phyloP scores from a whole-genome alignment of 2,113 vertebrate genomes.

The Isurus oxyrinchus region DNA sequence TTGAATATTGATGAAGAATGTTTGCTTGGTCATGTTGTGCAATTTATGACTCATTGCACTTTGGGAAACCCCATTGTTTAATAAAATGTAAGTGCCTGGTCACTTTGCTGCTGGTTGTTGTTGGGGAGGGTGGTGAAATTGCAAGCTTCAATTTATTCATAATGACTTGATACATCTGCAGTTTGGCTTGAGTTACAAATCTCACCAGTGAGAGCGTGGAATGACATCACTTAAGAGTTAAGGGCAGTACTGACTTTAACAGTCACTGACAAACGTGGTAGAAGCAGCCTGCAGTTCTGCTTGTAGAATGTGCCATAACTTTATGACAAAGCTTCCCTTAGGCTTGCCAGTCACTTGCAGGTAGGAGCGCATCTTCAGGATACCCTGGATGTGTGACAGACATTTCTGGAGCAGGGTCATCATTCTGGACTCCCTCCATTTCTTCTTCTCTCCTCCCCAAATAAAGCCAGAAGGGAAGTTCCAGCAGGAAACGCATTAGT shows the following conservation, averaged over 20 bases:
- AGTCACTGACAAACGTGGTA: neutral
- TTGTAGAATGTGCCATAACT: neutral
- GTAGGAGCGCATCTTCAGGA: neutral
- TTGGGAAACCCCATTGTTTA: neutral
- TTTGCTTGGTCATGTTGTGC: neutral
- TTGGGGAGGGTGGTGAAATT: neutral
- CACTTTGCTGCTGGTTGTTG: neutral
- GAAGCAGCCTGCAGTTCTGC: neutral
- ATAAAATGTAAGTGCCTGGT: neutral
- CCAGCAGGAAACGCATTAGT: neutral
- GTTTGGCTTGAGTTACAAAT: neutral
- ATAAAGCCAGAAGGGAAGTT: neutral
- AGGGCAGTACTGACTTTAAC: neutral
- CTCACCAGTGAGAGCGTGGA: neutral
- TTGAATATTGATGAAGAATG: neutral
- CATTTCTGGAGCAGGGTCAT: neutral
- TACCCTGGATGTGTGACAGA: neutral
- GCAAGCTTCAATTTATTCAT: neutral
- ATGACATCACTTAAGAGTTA: neutral
- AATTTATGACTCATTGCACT: neutral
- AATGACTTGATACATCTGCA: neutral
- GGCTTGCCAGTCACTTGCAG: neutral
- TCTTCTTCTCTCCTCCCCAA: neutral
- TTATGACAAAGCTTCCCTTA: neutral
- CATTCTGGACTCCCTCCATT: neutral